A percentile compares a stretch with the other conserved stretches of the same genome.
These are phyloP conservation scores for Lycia hirtaria DNA, from an alignment of 2,888 invertebrate species.

Conservation along the genomic window DNA sequence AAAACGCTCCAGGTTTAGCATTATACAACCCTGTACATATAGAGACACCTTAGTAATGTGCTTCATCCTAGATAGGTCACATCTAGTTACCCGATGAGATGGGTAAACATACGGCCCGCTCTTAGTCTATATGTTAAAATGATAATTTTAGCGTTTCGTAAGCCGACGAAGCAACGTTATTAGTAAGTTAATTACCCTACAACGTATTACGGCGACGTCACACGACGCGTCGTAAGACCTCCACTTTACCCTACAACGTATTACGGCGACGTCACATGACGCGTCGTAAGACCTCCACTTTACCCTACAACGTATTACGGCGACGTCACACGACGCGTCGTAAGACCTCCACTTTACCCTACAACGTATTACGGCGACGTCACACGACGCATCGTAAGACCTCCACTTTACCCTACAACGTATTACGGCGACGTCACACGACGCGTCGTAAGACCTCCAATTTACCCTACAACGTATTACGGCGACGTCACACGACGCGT, in stretches of 20 bases:
- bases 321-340: neutral
- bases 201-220: neutral
- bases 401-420: constrained; percentile 15
- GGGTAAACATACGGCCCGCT: no score
- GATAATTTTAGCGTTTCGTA: neutral
- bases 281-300: neutral
- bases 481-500: neutral
- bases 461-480: constrained; percentile 24
- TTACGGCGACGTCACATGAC: neutral
- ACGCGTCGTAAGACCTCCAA: neutral
- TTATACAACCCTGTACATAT: no score
- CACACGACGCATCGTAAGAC: neutral
- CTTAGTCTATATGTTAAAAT: constrained; percentile 4
- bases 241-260: constrained; percentile 18
- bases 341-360: constrained; percentile 5
- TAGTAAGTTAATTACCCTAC: neutral
- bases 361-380: no score
- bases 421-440: neutral
- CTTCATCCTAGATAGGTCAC: no score
- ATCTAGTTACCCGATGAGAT: no score
- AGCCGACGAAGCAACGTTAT: constrained; percentile 11
- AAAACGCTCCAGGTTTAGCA: no score
- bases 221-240: neutral
- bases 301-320: no score
- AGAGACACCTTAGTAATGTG: no score